Evolutionary conservation across 2,888 invertebrate genomes (phyloP).

Genomic region (Campopleginae sp.): DNA sequence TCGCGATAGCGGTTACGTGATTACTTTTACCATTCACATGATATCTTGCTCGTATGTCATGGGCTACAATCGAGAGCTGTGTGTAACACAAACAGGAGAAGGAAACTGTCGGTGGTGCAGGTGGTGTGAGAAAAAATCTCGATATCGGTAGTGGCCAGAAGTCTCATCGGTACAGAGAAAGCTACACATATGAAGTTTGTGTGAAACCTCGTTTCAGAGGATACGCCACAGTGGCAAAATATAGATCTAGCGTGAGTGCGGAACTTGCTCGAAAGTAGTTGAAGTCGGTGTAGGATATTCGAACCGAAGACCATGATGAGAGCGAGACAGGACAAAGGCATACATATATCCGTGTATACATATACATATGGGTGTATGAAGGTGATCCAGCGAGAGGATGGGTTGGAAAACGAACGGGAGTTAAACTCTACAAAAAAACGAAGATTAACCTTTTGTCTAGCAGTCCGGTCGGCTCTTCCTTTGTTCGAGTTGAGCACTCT

Average conservation of each 20-base stretch:
- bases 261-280: slow-evolving; percentile 31
- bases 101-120: neutral
- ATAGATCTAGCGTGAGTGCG: slow-evolving; percentile 14
- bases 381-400: slow-evolving; percentile 17
- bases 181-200: slow-evolving; percentile 8
- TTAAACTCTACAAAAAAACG: slow-evolving; percentile 78
- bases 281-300: slow-evolving; percentile 38
- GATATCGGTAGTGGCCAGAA: slow-evolving; percentile 9
- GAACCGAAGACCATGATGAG: slow-evolving; percentile 40
- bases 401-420: slow-evolving; percentile 65
- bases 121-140: neutral
- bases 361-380: slow-evolving; percentile 14
- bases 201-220: slow-evolving; percentile 3
- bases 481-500: slow-evolving; percentile 81
- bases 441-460: slow-evolving; percentile 83
- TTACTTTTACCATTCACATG: slow-evolving; percentile 8
- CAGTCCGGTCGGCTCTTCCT: slow-evolving; percentile 78
- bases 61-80: neutral
- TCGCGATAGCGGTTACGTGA: neutral
- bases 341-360: neutral
- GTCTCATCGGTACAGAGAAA: slow-evolving; percentile 12
- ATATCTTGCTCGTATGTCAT: neutral
- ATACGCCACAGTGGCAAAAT: slow-evolving; percentile 9
- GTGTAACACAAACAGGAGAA: neutral
- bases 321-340: slow-evolving; percentile 31